These are phyloP conservation scores for Zosterops japonicus DNA, from an alignment of 2,113 vertebrate species.

Conservation along the genomic window DNA sequence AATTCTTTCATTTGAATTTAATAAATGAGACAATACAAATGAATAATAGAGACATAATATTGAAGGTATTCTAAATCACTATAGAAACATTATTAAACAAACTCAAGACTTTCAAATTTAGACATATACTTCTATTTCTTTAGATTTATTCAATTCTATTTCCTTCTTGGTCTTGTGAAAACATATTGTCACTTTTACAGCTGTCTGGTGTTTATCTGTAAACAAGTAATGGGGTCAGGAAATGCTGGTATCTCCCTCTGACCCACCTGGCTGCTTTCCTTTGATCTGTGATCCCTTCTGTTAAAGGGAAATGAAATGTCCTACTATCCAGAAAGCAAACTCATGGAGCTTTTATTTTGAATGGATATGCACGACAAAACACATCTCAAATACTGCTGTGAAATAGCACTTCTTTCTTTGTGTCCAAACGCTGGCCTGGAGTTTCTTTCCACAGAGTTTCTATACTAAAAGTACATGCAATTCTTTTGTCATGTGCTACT, in stretches of 20 bases:
- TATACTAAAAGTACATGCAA: neutral
- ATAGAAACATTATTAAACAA: neutral
- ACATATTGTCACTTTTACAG: neutral
- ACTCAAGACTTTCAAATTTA: neutral
- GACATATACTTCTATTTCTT: neutral
- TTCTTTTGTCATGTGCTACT: neutral
- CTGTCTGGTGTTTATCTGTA: slow-evolving; percentile 11
- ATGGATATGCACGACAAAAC: neutral
- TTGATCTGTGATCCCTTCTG: neutral
- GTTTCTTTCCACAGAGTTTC: slow-evolving; percentile 2
- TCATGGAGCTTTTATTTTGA: neutral
- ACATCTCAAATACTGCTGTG: neutral
- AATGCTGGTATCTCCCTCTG: neutral
- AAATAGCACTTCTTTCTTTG: slow-evolving; percentile 1
- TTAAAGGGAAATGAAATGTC: neutral
- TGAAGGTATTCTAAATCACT: neutral
- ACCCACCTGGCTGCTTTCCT: neutral
- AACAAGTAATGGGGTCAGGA: neutral
- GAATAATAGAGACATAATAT: neutral
- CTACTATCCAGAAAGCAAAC: neutral
- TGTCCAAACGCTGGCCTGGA: neutral
- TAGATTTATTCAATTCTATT: neutral
- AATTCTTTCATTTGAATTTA: neutral
- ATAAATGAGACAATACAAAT: neutral
- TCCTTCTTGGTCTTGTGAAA: neutral